Evolutionary conservation across 2,888 invertebrate species (phyloP).

Genomic region (Eristalis arbustorum): DNA sequence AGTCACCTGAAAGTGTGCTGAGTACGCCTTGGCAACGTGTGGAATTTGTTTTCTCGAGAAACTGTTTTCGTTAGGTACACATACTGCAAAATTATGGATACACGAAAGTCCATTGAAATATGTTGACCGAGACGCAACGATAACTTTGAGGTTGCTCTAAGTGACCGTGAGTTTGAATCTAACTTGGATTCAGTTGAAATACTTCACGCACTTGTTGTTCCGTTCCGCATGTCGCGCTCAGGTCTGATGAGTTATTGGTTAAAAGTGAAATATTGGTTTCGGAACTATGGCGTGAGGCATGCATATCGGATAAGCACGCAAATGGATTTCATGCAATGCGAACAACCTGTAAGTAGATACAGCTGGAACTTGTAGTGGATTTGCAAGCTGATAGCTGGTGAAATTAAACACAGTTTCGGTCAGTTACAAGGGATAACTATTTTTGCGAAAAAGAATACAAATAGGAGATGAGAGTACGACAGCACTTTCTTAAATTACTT

Average conservation of each 20-base stretch:
- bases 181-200: constrained; percentile 9
- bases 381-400: no score
- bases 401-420: no score
- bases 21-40: neutral
- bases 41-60: neutral
- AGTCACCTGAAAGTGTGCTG: neutral
- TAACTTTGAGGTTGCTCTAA: neutral
- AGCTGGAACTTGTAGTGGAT: neutral
- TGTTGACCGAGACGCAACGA: constrained; percentile 9
- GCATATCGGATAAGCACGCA: constrained; percentile 3
- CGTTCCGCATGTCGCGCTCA: constrained; percentile 12
- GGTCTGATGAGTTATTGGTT: neutral
- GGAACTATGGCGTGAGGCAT: neutral
- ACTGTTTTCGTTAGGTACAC: neutral
- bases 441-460: no score
- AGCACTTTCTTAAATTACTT: no score
- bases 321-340: neutral
- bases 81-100: neutral
- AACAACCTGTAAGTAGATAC: neutral
- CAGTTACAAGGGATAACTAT: no score
- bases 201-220: constrained; percentile 13
- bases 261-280: neutral
- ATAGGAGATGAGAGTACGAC: no score
- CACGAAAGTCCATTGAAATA: neutral
- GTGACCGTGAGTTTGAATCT: constrained; percentile 1